Evolutionary conservation across 2,113 vertebrate species (phyloP).

Genomic region (Pangasianodon gigas): DNA sequence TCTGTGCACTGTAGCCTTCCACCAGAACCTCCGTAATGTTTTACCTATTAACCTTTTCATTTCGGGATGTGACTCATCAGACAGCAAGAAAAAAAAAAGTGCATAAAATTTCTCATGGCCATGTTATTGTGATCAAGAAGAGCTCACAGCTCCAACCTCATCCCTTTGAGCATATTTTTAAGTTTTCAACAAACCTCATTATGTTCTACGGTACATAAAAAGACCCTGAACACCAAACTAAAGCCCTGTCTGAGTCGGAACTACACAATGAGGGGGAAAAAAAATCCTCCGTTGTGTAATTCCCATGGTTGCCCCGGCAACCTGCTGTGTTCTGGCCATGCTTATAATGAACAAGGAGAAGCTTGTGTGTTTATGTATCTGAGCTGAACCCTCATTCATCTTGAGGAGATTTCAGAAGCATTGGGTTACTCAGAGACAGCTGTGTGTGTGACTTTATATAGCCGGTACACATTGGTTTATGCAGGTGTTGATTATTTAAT

Average conservation of each 20-base stretch:
- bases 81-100: background rate
- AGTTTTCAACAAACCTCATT: background rate
- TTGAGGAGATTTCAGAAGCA: constrained; percentile 22
- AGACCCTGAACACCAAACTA: constrained; percentile 2
- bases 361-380: constrained; percentile 32
- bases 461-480: background rate
- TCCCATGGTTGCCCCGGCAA: constrained; percentile 34
- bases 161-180: background rate
- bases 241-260: background rate
- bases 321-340: constrained; percentile 34
- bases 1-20: background rate
- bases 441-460: background rate
- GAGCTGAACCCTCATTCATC: constrained; percentile 28
- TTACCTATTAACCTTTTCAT: constrained; percentile 15
- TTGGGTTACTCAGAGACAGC: constrained; percentile 1
- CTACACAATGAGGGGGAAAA: background rate
- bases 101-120: background rate
- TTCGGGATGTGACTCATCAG: background rate
- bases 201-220: background rate
- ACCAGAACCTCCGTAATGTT: background rate
- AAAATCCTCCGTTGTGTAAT: constrained; percentile 38
- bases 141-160: background rate
- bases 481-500: background rate
- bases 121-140: background rate
- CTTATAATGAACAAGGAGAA: constrained; percentile 28